Evolutionary conservation across 1,140 invertebrate genomes (phyloP).

Genomic region (Temnothorax longispinosus): DNA sequence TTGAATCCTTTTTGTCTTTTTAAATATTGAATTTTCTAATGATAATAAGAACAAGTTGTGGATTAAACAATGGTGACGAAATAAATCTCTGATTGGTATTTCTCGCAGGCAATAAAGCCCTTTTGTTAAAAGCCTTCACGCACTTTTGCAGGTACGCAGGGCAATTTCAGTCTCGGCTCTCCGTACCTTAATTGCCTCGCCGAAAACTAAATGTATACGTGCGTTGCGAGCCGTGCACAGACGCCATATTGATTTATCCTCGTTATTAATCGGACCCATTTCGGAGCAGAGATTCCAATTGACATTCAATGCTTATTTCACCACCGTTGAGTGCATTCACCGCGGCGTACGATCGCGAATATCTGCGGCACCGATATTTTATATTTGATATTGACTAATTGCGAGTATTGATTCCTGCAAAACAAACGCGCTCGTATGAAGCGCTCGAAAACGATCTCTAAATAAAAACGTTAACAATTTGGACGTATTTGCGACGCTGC

Average conservation of each 20-base stretch:
- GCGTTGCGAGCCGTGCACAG: background rate
- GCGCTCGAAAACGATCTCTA: background rate
- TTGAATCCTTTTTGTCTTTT: background rate
- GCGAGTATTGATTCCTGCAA: background rate
- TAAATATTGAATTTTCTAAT: background rate
- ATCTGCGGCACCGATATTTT: background rate
- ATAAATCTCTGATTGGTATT: background rate
- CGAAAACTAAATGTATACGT: constrained; percentile 33
- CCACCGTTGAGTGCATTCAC: background rate
- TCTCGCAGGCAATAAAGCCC: background rate
- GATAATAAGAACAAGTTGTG: background rate
- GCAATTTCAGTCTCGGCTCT: background rate
- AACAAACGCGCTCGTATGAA: background rate
- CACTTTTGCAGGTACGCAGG: background rate
- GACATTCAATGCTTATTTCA: constrained; percentile 37
- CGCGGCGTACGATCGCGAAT: background rate
- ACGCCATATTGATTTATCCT: constrained; percentile 34
- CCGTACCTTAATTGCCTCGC: constrained; percentile 21
- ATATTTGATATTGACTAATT: constrained; percentile 44
- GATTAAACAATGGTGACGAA: background rate
- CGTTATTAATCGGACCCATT: constrained; percentile 44
- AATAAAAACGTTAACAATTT: background rate
- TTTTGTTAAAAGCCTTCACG: background rate
- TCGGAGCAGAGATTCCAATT: constrained; percentile 11
- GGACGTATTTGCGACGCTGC: background rate